phyloP scores from a whole-genome alignment of 2,113 vertebrate genomes.

The Heterochromis multidens region DNA sequence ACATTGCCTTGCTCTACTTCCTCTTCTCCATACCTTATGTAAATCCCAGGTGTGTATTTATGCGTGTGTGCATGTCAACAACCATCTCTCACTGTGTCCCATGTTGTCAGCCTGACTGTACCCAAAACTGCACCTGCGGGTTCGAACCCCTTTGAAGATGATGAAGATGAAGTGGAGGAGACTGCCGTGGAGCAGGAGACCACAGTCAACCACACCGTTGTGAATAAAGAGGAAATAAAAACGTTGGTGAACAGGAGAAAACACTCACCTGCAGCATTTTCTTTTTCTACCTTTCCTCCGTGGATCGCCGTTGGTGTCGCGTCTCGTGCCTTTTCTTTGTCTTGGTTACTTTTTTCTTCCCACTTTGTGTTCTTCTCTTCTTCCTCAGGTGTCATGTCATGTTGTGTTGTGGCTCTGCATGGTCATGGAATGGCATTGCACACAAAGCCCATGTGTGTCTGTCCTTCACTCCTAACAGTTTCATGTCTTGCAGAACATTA shows the following conservation, averaged over 20 bases:
- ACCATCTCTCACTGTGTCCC: constrained; percentile 82
- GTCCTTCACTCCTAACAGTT: constrained; percentile 22
- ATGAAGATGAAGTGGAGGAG: constrained; percentile 65
- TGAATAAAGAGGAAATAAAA: constrained; percentile 94
- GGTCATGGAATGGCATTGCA: constrained; percentile 47
- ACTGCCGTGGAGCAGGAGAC: constrained; percentile 43
- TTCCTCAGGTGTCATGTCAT: constrained; percentile 44
- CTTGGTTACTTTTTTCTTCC: neutral
- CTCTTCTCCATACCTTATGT: neutral
- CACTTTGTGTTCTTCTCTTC: neutral
- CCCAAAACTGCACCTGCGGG: constrained; percentile 83
- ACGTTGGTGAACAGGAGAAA: constrained; percentile 90
- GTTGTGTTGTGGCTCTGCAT: constrained; percentile 65
- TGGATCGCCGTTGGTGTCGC: neutral
- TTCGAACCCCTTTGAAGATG: constrained; percentile 96
- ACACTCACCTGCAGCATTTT: constrained; percentile 21
- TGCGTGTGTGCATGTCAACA: constrained; percentile 38
- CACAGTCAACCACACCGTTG: constrained; percentile 80
- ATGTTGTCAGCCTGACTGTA: constrained; percentile 85
- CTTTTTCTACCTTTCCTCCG: constrained; percentile 12
- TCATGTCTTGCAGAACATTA: constrained; percentile 30
- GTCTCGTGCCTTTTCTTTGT: constrained; percentile 29
- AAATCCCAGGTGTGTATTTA: neutral
- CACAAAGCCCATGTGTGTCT: constrained; percentile 34
- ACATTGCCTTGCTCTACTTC: neutral